Evolutionary conservation across 2,888 invertebrate genomes (phyloP).

Genomic region (Alviniconcha strummeri): DNA sequence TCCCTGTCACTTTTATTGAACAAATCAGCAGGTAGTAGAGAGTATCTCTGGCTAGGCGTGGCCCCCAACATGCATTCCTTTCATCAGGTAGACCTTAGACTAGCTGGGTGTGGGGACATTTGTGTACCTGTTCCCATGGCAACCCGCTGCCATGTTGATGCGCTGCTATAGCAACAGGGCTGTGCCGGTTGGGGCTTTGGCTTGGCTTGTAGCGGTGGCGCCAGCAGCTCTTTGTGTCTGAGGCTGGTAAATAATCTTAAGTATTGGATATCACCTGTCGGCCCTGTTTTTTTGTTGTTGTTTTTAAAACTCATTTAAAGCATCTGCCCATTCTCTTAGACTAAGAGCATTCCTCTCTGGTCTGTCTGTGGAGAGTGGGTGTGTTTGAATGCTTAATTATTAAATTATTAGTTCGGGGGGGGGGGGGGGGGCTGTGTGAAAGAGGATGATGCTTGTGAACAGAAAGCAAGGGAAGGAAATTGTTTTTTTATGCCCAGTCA

Average conservation of each 20-base stretch:
- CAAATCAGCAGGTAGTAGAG: neutral
- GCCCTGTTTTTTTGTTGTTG: neutral
- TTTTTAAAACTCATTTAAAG: neutral
- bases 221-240: no score
- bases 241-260: neutral
- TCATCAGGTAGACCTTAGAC: neutral
- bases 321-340: neutral
- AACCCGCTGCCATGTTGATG: conserved; percentile 24
- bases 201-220: conserved; percentile 6
- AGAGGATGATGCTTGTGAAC: no score
- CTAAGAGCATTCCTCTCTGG: no score
- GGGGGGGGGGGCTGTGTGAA: no score
- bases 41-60: conserved; percentile 16
- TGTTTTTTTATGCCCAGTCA: no score
- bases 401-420: no score
- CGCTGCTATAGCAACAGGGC: conserved; percentile 24
- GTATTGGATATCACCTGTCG: neutral
- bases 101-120: neutral
- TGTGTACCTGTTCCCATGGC: conserved; percentile 29
- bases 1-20: neutral
- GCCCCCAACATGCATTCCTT: conserved; percentile 6
- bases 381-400: no score
- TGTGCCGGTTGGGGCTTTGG: neutral
- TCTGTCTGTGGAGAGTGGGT: no score
- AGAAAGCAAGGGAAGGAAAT: no score